Evolutionary conservation across 2,888 invertebrate genomes (phyloP), one percentile per base, ranked within the genome.

Genomic region (Seira ritae): DNA sequence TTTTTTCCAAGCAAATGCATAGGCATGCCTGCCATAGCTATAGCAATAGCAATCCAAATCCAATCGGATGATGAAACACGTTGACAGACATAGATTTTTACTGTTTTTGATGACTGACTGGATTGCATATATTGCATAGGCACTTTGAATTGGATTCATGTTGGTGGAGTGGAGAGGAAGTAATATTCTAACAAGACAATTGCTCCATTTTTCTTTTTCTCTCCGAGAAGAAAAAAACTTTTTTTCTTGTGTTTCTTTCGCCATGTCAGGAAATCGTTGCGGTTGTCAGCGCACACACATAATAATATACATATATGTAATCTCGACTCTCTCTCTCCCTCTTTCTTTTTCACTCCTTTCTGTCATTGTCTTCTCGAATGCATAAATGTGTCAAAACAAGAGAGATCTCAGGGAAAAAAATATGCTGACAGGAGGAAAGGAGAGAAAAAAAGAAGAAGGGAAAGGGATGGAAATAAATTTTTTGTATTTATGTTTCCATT

Each of bases 141-240:
- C 62, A 20, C 55, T 55, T 62, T 10, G 22, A 20, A 22, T 62
- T 4, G 31, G 31, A 4, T 31, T 8, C 31, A 31, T n/a, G n/a
- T 17, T 55, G 17, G 17, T 20, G 19, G 17, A 62, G 67, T 67
- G 67, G 22, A 22, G 19, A 22, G n/a, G 55, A 17, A 55, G 55
- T 55, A 55, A 17, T 55, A 17, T 17, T 2, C 3, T 23, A 24
- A 67, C 67, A 12, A 31, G 67, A 31, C 67, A 67, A 23, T 23
- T 67, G 67, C 31, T 24, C 62, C 17, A 62, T 62, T n/a, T 55
- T 17, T 55, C 55, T 55, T 55, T 65, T 20, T 67, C 67, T 23
- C n/a, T 67, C 67, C 55, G 15, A 55, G 55, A 55, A 31, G 31
- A 4, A 31, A 31, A 31, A 31, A 31, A 31, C 8, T 4, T 31